Evolutionary conservation across 1,140 invertebrate genomes (phyloP), one percentile per base, ranked within the genome.

Genomic region (Ectropis grisescens): DNA sequence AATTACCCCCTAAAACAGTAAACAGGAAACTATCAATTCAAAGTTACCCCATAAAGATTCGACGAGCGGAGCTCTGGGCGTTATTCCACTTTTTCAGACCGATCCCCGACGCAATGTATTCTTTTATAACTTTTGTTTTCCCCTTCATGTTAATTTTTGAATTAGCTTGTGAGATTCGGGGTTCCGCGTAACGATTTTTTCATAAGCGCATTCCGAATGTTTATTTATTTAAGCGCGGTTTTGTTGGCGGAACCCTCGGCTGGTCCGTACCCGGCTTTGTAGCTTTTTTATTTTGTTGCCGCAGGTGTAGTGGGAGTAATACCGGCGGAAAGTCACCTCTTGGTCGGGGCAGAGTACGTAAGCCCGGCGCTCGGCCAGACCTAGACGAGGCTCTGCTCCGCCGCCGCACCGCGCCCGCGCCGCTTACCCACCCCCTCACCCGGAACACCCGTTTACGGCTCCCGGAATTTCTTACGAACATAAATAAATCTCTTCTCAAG

Each of bases 211-310:
- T 22, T 26, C 24, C 24, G 15, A 26, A 14, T 26, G 31, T 41
- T 58, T 59, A 33, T 64, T 72, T 66, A 49, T 67, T 74, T 68
- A 54, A 54, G 41, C 42, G 52, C 58, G 60, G 56, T 62, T 55
- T 46, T 58, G 58, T 58, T 52, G 29, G 41, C 38, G 53, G 58
- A 59, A 51, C 57, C 52, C 41, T 58, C 45, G 41, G 37, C n/a
- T 44, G 52, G 58, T 47, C 43, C 57, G 61, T 61, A 47, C 3
- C 60, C 58, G 60, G 67, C 67, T 71, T 72, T 76, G 61, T 74
- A 76, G 75, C 65, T 57, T 75, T 78, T 80, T 74, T 76, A 64
- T 79, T 81, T 76, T 80, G 56, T 80, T 80, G 65, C 70, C 65
- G 68, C 75, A 80, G 75, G 75, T 80, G 67, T 81, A 74, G 72